Conservation (phyloP, 2,888 invertebrate species). For the Liopterus haemorrhoidalis region DNA sequence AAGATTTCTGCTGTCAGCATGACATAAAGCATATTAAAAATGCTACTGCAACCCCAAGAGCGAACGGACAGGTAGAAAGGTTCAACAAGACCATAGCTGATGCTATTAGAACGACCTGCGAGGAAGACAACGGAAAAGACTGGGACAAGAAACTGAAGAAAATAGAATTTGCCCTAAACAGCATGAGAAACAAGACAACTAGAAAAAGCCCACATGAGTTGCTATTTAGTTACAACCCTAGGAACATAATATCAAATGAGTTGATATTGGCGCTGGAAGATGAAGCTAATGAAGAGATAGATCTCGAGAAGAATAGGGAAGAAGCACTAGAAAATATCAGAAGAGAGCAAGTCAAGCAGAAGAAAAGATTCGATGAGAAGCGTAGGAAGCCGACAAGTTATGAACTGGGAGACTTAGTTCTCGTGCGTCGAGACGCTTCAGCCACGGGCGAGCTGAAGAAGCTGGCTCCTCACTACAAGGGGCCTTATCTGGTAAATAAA, state of each 20-base stretch:
- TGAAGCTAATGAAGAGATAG: background rate
- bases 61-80: constrained; percentile 7
- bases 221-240: background rate
- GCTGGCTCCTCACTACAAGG: constrained; percentile 26
- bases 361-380: background rate
- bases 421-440: no score
- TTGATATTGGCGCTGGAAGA: background rate
- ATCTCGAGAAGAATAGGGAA: background rate
- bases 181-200: background rate
- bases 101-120: background rate
- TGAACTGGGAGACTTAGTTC: no score
- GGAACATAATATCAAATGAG: background rate
- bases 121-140: background rate
- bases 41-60: background rate
- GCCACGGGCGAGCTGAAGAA: constrained; percentile 25
- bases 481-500: constrained; percentile 25
- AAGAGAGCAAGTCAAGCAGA: background rate
- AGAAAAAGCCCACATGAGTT: background rate
- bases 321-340: no score
- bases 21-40: constrained; percentile 6
- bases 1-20: constrained; percentile 5
- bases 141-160: constrained; percentile 1
- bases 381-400: background rate
- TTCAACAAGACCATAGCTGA: background rate
- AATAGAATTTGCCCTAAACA: background rate